Evolutionary conservation across 2,888 invertebrate genomes (phyloP).

Genomic region (Melikaiella ostensackeni): DNA sequence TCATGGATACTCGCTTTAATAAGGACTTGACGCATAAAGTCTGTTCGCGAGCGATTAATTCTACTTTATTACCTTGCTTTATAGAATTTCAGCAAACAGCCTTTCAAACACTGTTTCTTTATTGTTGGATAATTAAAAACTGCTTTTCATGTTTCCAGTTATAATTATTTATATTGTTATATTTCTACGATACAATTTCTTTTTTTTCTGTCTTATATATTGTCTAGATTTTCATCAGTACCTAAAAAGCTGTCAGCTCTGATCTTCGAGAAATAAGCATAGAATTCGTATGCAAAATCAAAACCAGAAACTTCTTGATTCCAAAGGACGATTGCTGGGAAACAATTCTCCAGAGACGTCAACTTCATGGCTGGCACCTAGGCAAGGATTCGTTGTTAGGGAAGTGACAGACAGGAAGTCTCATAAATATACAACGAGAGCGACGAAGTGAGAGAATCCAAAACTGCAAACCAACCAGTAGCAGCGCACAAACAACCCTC

Average conservation of each 20-base stretch:
- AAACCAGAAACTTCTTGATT: background rate
- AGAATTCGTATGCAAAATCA: background rate
- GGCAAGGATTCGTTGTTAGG: slow-evolving; percentile 20
- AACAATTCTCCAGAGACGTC: slow-evolving; percentile 26
- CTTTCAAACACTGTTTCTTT: background rate
- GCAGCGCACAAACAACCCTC: slow-evolving; percentile 19
- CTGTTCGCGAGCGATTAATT: background rate
- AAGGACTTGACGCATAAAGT: background rate
- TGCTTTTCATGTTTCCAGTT: background rate
- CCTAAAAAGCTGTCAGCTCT: too few species aligned
- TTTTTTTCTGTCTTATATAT: too few species aligned
- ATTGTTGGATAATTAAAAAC: background rate
- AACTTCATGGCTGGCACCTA: slow-evolving; percentile 29
- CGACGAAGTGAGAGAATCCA: background rate
- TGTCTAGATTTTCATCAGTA: too few species aligned
- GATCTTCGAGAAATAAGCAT: too few species aligned
- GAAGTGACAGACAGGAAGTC: slow-evolving; percentile 21
- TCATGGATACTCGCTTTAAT: background rate
- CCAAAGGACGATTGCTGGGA: background rate
- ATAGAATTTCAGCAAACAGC: background rate
- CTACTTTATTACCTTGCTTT: background rate
- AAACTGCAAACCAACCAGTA: slow-evolving; percentile 13
- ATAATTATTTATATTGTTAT: too few species aligned
- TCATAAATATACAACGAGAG: slow-evolving; percentile 26
- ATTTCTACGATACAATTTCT: too few species aligned